Evolutionary conservation across 1,140 invertebrate species (phyloP), one percentile per base, ranked within the genome.

Genomic region (Ganaspis sp.): DNA sequence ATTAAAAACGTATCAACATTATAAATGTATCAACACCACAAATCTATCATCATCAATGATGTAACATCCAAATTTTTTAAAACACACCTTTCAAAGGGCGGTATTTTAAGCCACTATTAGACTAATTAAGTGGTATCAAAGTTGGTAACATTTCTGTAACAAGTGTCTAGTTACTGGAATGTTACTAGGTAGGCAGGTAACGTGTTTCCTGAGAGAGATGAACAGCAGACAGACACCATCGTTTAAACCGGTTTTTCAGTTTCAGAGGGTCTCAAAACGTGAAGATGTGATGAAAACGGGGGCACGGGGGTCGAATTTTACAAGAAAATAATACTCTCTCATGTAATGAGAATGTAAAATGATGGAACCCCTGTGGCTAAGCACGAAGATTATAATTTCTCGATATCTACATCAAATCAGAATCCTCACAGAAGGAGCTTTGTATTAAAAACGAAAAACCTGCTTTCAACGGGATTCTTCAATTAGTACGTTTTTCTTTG

Each of bases 281-380:
- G 45, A 49, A 49, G 45, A 49, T 49, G 45, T 49, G 45, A 49
- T 49, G 45, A 49, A 49, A 49, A 49, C 45, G 45, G 45, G 45
- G 45, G 45, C 45, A 49, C 45, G 45, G 45, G 45, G 45, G 45
- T 49, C 45, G 45, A 49, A 49, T 49, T 49, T 49, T 49, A 49
- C n/a, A 49, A 49, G 45, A 49, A 49, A 49, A 49, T 49, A 49
- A 49, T 49, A 4, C 45, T 49, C 45, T 49, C 45, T 15, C 45
- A n/a, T 49, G 45, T 49, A 49, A 49, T 49, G 45, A 49, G 45
- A 49, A 49, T 49, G 45, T 49, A 49, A 49, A 49, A 49, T 49
- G n/a, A 49, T 49, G 17, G 45, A 49, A 49, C 45, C 45, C 45
- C 45, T 49, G 45, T 49, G 45, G 45, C 45, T 49, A 15, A n/a